Evolutionary conservation across 1,140 invertebrate species (phyloP), one percentile per base, ranked within the genome.

Genomic region (Drosophila sturtevanti): DNA sequence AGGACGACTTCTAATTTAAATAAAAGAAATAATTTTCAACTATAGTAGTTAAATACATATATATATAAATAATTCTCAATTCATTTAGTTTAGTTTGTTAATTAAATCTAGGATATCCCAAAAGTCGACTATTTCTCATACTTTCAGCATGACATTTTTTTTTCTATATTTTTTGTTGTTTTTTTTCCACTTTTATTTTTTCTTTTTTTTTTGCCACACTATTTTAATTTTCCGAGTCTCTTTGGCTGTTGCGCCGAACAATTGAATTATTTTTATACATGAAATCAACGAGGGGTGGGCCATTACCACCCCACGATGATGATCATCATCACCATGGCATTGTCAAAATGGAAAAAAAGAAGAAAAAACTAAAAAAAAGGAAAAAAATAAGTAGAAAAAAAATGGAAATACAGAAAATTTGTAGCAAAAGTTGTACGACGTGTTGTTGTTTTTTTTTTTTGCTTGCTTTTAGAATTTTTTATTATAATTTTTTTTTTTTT

Each of bases 181-280:
- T 56, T 71, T 77, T 76, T 69, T 27, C 10, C 31, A 10, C 44
- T 61, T 72, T 65, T 67, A 72, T 61, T 61, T 81, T n/a, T 78
- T 73, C 62, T 44, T 55, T 65, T 74, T 35, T 44, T 72, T 70
- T 64, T 71, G 77, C 77, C 75, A 73, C 78, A 79, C 79, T 90
- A 81, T 90, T 82, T 91, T 76, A 90, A 89, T 90, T 86, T 81
- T 89, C 70, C 67, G 84, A 77, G 85, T 84, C 80, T 70, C 71
- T 73, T 77, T 82, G 77, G 65, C 76, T 68, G 71, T 58, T 67
- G 67, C 79, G 41, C 82, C 84, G 84, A 90, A 90, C 89, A 90
- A 90, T 90, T 90, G 89, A 90, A 90, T 90, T 90, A 90, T 90
- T 90, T 90, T 87, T 77, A 75, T 85, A 85, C 84, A 61, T 71